Evolutionary conservation across 2,888 invertebrate genomes (phyloP).

Genomic region (Andrena flavipes): DNA sequence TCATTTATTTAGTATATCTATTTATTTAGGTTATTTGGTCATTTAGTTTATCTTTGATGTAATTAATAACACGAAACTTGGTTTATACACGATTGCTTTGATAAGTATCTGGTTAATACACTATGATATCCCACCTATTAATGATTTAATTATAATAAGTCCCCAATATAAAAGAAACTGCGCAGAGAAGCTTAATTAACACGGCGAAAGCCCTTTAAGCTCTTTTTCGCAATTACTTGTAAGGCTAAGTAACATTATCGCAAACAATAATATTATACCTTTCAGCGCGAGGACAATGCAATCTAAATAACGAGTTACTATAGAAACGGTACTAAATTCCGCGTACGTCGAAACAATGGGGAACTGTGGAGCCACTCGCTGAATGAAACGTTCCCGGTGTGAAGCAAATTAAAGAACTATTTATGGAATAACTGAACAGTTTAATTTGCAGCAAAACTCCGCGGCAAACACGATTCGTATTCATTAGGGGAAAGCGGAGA

Average conservation of each 20-base stretch:
- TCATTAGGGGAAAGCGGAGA: conserved; percentile 50
- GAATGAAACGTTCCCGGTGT: conserved; percentile 29
- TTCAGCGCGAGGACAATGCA: conserved; percentile 11
- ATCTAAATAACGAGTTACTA: conserved; percentile 27
- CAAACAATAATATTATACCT: conserved; percentile 18
- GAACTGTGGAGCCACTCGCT: neutral
- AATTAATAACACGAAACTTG: too few relatives aligned
- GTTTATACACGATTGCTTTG: too few relatives aligned
- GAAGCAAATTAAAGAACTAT: conserved; percentile 46
- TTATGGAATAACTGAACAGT: conserved; percentile 48
- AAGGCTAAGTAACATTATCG: conserved; percentile 1
- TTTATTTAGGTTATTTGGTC: neutral
- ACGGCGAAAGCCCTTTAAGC: neutral
- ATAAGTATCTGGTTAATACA: too few relatives aligned
- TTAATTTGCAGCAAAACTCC: conserved; percentile 50
- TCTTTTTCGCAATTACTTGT: neutral
- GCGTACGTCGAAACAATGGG: neutral
- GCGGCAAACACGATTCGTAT: conserved; percentile 52
- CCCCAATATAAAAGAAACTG: neutral
- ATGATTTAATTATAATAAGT: neutral
- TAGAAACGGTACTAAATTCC: conserved; percentile 11
- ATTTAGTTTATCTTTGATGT: neutral
- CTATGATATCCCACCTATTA: neutral
- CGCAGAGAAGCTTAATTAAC: neutral
- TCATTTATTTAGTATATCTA: neutral